Evolutionary conservation across 2,888 invertebrate genomes (phyloP).

Genomic region (Chrysina gloriosa): DNA sequence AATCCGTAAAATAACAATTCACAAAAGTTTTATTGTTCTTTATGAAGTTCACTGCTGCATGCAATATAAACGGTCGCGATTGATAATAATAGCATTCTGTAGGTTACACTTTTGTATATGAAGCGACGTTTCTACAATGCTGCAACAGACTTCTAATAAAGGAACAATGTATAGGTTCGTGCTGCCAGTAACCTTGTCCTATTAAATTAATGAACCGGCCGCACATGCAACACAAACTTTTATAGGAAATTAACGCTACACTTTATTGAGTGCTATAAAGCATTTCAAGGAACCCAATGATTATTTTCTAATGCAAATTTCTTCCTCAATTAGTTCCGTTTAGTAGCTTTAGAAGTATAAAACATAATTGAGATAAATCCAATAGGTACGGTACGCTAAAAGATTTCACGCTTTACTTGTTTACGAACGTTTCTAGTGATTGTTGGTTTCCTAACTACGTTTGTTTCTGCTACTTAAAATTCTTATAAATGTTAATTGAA

Average conservation of each 20-base stretch:
- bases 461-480: no score
- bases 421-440: no score
- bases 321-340: neutral
- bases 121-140: neutral
- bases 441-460: no score
- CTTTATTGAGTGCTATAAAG: slow-evolving; percentile 20
- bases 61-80: neutral
- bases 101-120: neutral
- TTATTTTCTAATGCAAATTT: neutral
- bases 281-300: slow-evolving; percentile 9
- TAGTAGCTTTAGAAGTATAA: neutral
- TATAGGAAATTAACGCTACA: slow-evolving; percentile 29
- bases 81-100: neutral
- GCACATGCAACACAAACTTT: slow-evolving; percentile 32
- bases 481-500: no score
- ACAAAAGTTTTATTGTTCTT: no score
- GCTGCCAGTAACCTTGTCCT: slow-evolving; percentile 24
- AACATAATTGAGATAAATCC: no score
- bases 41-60: no score
- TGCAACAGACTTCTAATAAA: slow-evolving; percentile 13
- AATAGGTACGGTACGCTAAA: no score
- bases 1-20: no score
- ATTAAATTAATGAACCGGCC: slow-evolving; percentile 17
- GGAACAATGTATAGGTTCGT: slow-evolving; percentile 20
- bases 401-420: no score